phyloP scores from a whole-genome alignment of 2,888 invertebrate species.

The Amiota mariae region DNA sequence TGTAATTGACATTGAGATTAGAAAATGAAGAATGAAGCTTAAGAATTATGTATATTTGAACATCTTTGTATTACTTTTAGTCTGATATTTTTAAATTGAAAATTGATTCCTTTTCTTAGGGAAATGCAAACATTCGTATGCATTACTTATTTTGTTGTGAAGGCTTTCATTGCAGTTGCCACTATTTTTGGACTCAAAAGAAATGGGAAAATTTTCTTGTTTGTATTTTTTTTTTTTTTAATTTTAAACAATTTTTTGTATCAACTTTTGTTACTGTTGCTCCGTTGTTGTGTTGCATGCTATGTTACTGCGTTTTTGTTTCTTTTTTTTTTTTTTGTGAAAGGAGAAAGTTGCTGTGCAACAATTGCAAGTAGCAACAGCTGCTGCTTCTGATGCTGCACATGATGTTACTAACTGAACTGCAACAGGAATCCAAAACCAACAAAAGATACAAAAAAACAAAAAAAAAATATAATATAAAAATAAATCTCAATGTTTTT shows the following conservation, averaged over 20 bases:
- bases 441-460: background rate
- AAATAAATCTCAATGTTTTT: background rate
- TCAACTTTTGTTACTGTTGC: constrained; percentile 18
- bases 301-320: constrained; percentile 27
- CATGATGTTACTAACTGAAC: constrained; percentile 17
- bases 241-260: background rate
- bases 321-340: too few species aligned
- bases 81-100: too few species aligned
- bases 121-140: too few species aligned
- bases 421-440: background rate
- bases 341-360: constrained; percentile 56
- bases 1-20: too few species aligned
- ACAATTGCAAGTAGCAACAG: constrained; percentile 39
- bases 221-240: too few species aligned
- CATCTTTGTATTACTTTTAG: too few species aligned
- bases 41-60: too few species aligned
- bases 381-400: constrained; percentile 39
- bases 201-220: constrained; percentile 1
- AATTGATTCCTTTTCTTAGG: background rate
- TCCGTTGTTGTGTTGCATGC: constrained; percentile 30
- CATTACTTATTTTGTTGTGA: too few species aligned
- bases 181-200: background rate
- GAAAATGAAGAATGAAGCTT: too few species aligned
- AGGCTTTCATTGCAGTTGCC: background rate
- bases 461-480: background rate